A percentile compares a stretch with the other conserved stretches of the same genome.
phyloP scores from a whole-genome alignment of 2,888 invertebrate genomes.

The Oscheius sp. region DNA sequence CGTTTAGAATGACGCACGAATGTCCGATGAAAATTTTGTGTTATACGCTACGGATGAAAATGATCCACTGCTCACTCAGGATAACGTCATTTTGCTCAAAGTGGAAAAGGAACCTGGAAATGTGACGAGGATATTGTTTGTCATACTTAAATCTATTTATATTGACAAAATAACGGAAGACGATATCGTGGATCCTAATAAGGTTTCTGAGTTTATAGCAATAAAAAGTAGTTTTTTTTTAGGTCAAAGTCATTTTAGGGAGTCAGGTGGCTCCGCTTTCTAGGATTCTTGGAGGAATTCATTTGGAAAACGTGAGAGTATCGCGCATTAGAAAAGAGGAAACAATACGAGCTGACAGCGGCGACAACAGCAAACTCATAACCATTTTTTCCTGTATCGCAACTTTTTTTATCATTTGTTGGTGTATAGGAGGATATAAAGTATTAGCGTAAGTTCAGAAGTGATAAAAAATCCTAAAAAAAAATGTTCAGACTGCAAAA shows the following conservation, averaged over 20 bases:
- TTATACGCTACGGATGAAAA: constrained; percentile 66
- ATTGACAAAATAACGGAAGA: constrained; percentile 40
- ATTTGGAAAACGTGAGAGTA: constrained; percentile 60
- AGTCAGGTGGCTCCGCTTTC: constrained; percentile 61
- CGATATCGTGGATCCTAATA: constrained; percentile 55
- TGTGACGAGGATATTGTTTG: constrained; percentile 64
- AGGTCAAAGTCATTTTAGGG: constrained; percentile 66
- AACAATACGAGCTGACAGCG: constrained; percentile 8
- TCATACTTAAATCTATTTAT: constrained; percentile 49
- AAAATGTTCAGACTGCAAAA: neutral
- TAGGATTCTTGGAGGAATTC: constrained; percentile 70
- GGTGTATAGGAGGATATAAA: constrained; percentile 52
- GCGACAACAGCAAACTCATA: constrained; percentile 50
- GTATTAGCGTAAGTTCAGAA: constrained; percentile 1
- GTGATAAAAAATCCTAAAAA: neutral
- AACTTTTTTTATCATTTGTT: constrained; percentile 56
- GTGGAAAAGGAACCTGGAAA: constrained; percentile 59
- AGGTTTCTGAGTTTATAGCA: constrained; percentile 35
- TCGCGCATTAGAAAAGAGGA: constrained; percentile 42
- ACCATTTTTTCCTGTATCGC: constrained; percentile 45
- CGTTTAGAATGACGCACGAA: constrained; percentile 41
- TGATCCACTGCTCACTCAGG: constrained; percentile 63
- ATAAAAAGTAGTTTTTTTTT: constrained; percentile 42
- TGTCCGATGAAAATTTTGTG: constrained; percentile 54
- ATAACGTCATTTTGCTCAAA: constrained; percentile 67